Base-by-base conservation (phyloP, 2,797 vertebrate genomes). In the Rhodeus uyekii region DNA sequence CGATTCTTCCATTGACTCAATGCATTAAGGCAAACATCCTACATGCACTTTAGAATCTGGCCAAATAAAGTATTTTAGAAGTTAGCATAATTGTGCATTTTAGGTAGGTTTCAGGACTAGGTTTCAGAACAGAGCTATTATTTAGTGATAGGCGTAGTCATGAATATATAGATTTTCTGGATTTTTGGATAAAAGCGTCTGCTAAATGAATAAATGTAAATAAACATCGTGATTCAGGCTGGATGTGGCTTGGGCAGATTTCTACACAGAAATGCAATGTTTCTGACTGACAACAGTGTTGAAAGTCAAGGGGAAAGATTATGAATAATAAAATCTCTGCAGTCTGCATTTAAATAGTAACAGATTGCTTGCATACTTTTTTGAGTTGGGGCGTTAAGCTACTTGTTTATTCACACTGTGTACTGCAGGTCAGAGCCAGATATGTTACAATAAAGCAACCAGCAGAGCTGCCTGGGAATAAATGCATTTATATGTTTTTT, bases 401-500 rank as follows among this genome's bases (percentile, higher is more conserved):
- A 46, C 82, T 86, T 81, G 73, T 75, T 75, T 81, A 88, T 87
- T 85, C 81, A 64, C 39, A 73, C 81, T 80, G 80, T 38, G 50
- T 39, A 53, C 46, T 27, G 81, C 3, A 78, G 73, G 78, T 76
- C 82, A 65, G 76, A 85, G 86, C 82, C 65, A 82, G 58, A 81
- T 79, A 36, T 63, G 60, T 81, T 64, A 76, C 78, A 87, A 86
- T 84, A 82, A 78, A 78, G 81, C 19, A 34, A 75, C 46, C 75
- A 34, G 64, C 61, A 67, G 69, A 87, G 82, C 84, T 80, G 84
- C 84, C 82, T 77, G 72, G 80, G 44, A 82, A 83, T 89, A 83
- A 88, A 69, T 87, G 80, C 85, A 72, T 84, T 80, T 67, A 55
- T 78, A 68, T 77, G 22, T n/a, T 75, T 81, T 79, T 81, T 86